Evolutionary conservation across 2,797 vertebrate genomes (phyloP), one percentile per base, ranked within the genome.

Genomic region (Champsocephalus gunnari): DNA sequence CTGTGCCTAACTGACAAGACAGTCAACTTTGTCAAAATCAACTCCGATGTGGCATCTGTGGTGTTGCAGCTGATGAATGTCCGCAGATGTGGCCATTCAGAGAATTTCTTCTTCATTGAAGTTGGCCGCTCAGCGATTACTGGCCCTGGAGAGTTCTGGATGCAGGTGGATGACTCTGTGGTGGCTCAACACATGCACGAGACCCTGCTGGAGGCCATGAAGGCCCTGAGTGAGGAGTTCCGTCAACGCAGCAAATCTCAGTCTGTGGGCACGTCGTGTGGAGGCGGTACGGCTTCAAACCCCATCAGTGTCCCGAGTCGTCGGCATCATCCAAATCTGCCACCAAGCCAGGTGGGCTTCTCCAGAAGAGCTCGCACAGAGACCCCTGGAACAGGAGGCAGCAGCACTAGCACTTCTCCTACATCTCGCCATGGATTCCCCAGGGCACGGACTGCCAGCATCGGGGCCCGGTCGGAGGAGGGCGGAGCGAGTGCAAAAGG

Each of bases 121-220:
- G 96, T 97, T 45, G 94, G 96, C 8, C 94, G 94, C 58, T 97
- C 93, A 0, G 96, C 95, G 0, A 93, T 95, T 56, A 96, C 94
- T 0, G 95, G 94, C 0, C 95, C 94, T 0, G 94, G 96, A 59
- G 95, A 96, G 77, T 94, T 96, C 86, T 95, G 95, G 95, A 96
- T 96, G 94, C 95, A 96, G 83, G 95, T 95, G 74, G 95, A 96
- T 8, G 94, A 95, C 91, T 95, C 94, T 0, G 94, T 95, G 75
- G 95, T 96, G 61, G 96, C 96, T 6, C 96, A 96, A 92, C 94
- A 96, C 92, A 96, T 97, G 96, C 96, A 97, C 0, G 96, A 97
- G 88, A 96, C 96, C 68, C 92, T 97, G 71, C 87, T 97, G 81
- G 96, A 97, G 82, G 96, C 96, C 81, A 97, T 97, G 96, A 96